Base-by-base conservation (phyloP, 2,113 vertebrate genomes). In the Miniopterus natalensis region DNA sequence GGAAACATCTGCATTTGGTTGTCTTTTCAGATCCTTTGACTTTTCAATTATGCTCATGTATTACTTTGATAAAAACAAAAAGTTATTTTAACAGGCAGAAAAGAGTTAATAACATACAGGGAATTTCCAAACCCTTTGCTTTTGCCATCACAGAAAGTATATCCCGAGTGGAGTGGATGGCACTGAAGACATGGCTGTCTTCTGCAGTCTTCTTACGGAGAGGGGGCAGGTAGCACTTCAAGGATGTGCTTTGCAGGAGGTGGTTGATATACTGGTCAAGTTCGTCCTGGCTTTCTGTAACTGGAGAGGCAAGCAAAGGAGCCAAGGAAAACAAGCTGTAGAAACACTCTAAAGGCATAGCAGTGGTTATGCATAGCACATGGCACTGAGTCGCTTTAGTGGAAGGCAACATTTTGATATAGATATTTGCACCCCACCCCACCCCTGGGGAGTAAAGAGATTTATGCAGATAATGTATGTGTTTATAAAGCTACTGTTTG, bases 121-220 rank as follows among this genome's bases (percentile, higher is more conserved):
- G 99, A 88, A 99, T 97, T 95, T 99, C 99, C 80, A 99, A 98
- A 92, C 99, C 99, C 96, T 99, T 99, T 63, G 99, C 98, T 97
- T 99, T 99, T 59, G 99, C 99, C 99, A 99, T 99, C 90, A 99
- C 97, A 1, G 99, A 99, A 97, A 99, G 98, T 95, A 99, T 99
- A 95, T 99, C 99, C 94, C 98, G 98, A 29, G 99, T 99, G 79
- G 99, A 99, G 98, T 99, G 99, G 91, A 99, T 98, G 42, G 99
- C 98, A 95, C 99, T 99, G 98, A 99, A 99, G 63, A 99, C 92
- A 21, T 99, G 99, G 17, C 98, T 97, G 79, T 99, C 99, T 96
- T 98, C 98, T 0, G 78, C 18, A 81, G 95, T 97, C 97, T 98
- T 98, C 95, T 98, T 98, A 89, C 97, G 97, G 95, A 99, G 99